phyloP scores from a whole-genome alignment of 2,797 vertebrate species.

The Hydrolagus colliei region DNA sequence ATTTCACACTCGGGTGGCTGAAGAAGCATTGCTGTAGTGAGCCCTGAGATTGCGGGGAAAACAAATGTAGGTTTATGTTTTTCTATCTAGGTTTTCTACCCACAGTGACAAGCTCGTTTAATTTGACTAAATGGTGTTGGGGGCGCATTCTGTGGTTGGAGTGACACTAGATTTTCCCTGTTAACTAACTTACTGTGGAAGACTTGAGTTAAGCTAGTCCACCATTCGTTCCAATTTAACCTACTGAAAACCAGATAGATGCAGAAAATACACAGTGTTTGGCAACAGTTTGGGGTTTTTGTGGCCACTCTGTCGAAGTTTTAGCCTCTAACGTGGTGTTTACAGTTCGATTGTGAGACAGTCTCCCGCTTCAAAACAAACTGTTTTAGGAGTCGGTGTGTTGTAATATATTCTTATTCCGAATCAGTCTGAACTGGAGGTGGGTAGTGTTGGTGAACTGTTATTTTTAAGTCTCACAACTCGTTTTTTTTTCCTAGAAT shows the following conservation, averaged over 20 bases:
- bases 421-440: not conserved
- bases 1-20: not conserved
- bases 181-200: not conserved
- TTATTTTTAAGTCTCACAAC: not conserved
- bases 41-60: not conserved
- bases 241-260: too few species aligned
- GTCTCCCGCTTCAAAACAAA: too few species aligned
- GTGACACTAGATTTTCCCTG: not conserved
- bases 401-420: not conserved
- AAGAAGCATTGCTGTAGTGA: not conserved
- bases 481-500: not conserved
- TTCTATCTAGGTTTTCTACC: not conserved
- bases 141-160: not conserved
- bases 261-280: too few species aligned
- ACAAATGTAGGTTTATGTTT: not conserved
- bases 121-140: not conserved
- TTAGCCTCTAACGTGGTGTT: not conserved
- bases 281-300: too few species aligned
- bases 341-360: not conserved
- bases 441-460: not conserved
- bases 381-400: not conserved
- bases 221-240: not conserved
- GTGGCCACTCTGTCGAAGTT: not conserved
- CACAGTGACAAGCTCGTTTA: too few species aligned
- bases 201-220: not conserved